These are phyloP conservation scores for Sitta europaea DNA, from an alignment of 2,113 vertebrate genomes.

Conservation along the genomic window DNA sequence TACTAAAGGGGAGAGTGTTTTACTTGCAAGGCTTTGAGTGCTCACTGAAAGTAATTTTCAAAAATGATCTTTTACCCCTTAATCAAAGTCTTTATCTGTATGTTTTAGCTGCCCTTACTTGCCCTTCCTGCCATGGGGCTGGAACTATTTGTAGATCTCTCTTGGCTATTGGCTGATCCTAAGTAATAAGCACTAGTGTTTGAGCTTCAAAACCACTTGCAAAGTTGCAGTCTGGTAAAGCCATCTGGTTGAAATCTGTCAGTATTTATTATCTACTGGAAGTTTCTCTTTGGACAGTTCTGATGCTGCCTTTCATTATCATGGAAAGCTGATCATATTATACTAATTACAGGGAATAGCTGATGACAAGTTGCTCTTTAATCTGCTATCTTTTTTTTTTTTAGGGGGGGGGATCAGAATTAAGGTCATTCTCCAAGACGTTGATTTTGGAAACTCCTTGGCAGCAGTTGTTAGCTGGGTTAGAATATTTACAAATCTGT, in stretches of 20 bases:
- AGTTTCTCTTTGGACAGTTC: constrained; percentile 10
- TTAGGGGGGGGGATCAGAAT: background rate
- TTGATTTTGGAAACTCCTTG: constrained; percentile 55
- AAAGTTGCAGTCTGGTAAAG: constrained; percentile 34
- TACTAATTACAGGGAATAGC: constrained; percentile 60
- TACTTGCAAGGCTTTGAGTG: background rate
- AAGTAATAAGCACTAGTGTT: constrained; percentile 41
- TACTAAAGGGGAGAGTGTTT: accelerated
- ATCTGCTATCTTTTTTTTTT: constrained; percentile 10
- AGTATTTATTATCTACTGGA: constrained; percentile 60
- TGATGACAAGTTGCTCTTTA: constrained; percentile 60
- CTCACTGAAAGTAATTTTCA: background rate
- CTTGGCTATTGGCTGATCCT: background rate
- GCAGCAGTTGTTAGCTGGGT: constrained; percentile 37
- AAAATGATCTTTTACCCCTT: constrained; percentile 17
- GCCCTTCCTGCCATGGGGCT: background rate
- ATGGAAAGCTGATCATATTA: constrained; percentile 58
- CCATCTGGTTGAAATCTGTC: constrained; percentile 64
- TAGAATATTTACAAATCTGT: constrained; percentile 51
- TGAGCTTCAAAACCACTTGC: constrained; percentile 35
- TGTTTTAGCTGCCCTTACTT: constrained; percentile 12
- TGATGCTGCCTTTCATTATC: constrained; percentile 53
- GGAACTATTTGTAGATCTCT: background rate
- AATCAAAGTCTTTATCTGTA: constrained; percentile 55
- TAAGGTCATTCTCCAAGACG: constrained; percentile 21